A percentile compares a stretch with the other conserved stretches of the same genome.
Conservation (phyloP, 2,797 vertebrate genomes). For the Malurus leucopterus region DNA sequence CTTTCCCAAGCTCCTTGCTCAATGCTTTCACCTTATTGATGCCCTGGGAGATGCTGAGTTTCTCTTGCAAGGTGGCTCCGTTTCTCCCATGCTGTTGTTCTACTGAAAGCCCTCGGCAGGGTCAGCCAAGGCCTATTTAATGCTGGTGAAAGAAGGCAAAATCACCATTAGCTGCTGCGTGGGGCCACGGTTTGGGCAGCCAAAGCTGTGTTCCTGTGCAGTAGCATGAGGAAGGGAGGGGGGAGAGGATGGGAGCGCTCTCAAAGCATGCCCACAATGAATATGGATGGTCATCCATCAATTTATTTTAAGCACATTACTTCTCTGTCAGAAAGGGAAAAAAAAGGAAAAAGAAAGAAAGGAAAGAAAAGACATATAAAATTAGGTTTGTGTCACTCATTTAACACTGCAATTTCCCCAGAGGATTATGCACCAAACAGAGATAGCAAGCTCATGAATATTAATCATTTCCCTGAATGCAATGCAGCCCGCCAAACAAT, state of each 20-base stretch:
- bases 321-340: slow-evolving; percentile 58
- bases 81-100: slow-evolving; percentile 31
- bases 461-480: slow-evolving; percentile 63
- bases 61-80: slow-evolving; percentile 9
- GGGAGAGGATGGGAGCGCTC: slow-evolving; percentile 4
- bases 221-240: not conserved
- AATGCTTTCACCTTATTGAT: slow-evolving; percentile 22
- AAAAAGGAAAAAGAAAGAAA: slow-evolving; percentile 46
- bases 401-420: slow-evolving; percentile 72
- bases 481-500: slow-evolving; percentile 51
- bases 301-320: slow-evolving; percentile 74
- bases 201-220: slow-evolving; percentile 22
- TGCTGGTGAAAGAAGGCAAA: slow-evolving; percentile 11
- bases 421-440: slow-evolving; percentile 68
- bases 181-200: not conserved
- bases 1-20: slow-evolving; percentile 35
- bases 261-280: slow-evolving; percentile 55
- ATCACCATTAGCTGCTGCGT: slow-evolving; percentile 24
- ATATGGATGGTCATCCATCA: slow-evolving; percentile 72
- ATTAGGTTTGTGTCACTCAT: slow-evolving; percentile 71
- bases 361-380: slow-evolving; percentile 64
- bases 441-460: slow-evolving; percentile 74
- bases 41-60: slow-evolving; percentile 19
- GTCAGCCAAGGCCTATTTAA: slow-evolving; percentile 46
- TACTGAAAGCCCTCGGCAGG: slow-evolving; percentile 21